Percentiles rank a stretch among this genome's conserved stretches.
These are phyloP conservation scores for Ectropis crepuscularia DNA, from an alignment of 2,888 invertebrate species.

Conservation along the genomic window DNA sequence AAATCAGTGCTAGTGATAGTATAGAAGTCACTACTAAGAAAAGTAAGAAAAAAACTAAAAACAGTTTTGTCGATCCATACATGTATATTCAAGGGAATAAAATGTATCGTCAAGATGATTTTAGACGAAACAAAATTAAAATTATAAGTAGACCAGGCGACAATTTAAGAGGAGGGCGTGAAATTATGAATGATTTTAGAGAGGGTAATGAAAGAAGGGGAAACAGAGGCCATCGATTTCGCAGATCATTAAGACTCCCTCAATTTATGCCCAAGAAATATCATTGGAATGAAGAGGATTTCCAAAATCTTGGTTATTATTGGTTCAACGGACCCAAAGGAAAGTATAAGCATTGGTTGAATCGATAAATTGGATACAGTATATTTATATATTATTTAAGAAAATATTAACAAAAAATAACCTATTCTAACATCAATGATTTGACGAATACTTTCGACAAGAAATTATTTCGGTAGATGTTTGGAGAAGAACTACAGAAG, in stretches of 20 bases:
- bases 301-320: constrained; percentile 55
- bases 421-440: no score
- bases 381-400: no score
- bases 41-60: constrained; percentile 10
- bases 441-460: no score
- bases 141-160: no score
- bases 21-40: constrained; percentile 21
- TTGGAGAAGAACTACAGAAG: no score
- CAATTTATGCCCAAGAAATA: constrained; percentile 66
- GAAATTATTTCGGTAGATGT: no score
- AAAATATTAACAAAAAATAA: no score
- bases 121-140: constrained; percentile 37
- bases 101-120: constrained; percentile 25
- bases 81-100: constrained; percentile 39
- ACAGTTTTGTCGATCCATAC: background rate
- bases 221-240: background rate
- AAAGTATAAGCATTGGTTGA: constrained; percentile 27
- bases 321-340: constrained; percentile 68
- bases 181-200: background rate
- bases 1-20: background rate
- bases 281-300: constrained; percentile 58
- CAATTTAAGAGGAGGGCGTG: no score
- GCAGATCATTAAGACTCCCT: constrained; percentile 39
- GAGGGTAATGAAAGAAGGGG: background rate
- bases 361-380: background rate